Evolutionary conservation across 35 echinoderm and acorn worm species (phyloP), one percentile per base, ranked within the genome.

Genomic region (Apostichopus japonicus): DNA sequence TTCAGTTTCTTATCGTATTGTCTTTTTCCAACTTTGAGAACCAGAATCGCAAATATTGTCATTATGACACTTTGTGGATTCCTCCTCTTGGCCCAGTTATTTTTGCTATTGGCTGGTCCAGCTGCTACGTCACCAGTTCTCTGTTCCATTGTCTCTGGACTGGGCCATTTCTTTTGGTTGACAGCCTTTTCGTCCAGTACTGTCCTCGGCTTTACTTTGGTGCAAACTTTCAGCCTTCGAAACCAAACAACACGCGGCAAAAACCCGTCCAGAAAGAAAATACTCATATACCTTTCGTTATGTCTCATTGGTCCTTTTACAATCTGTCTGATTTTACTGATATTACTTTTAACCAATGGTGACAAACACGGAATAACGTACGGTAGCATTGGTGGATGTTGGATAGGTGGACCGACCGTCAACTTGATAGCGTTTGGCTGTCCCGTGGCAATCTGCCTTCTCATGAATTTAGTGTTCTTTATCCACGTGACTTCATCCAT

Each of bases 131-230:
- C 55, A 17, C 54, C 17, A 23, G 10, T 16, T 10, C 9, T 77
- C 6, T 91, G 90, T 59, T 17, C 90, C 7, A 56, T 91, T 16
- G 73, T 91, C 58, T 27, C 90, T 8, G 72, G 71, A 53, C 21
- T 91, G 0, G 90, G 90, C 13, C 75, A 91, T 59, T 91, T 56
- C 73, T 56, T 79, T 22, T 91, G 90, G 90, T 23, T 91, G 54
- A 13, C 52, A 6, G 77, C 72, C 1, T 91, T 91, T 33, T 77
- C 76, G 54, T 77, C 71, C 10, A 91, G 90, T 24, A 78, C 51
- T 24, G 72, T 91, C 33, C 54, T 91, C 5, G 90, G 90, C 21
- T 91, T 91, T 79, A 59, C 25, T 56, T 51, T 91, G 8, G 53
- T 22, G 10, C 71, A 58, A 15, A 91, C 90, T 54, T 91, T 91